phyloP scores from a whole-genome alignment of 2,113 vertebrate species.

The Colius striatus region DNA sequence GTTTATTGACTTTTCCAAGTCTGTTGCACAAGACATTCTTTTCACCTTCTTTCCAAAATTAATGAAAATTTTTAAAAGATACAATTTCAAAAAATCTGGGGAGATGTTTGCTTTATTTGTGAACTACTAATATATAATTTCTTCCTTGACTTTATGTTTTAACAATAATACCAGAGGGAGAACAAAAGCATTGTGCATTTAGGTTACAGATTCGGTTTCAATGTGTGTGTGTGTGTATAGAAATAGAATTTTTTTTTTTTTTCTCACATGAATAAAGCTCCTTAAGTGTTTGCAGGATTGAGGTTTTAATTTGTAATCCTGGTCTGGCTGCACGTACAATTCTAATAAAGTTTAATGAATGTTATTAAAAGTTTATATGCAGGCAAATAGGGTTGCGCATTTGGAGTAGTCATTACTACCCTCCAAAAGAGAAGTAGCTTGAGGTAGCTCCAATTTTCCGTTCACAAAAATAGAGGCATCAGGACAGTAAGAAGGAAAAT shows the following conservation, averaged over 20 bases:
- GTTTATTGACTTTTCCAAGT: not conserved
- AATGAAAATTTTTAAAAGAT: not conserved
- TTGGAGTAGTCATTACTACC: constrained; percentile 42
- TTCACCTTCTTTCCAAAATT: too few relatives aligned
- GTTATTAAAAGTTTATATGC: constrained; percentile 73
- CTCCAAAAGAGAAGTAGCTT: constrained; percentile 16
- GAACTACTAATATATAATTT: not conserved
- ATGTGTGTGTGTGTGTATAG: not conserved
- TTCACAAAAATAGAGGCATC: not conserved
- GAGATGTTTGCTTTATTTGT: not conserved
- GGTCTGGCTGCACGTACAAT: constrained; percentile 55
- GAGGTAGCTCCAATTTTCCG: constrained; percentile 30
- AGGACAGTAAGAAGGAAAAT: not conserved
- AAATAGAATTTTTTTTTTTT: not conserved
- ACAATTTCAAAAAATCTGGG: not conserved
- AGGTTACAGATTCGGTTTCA: not conserved
- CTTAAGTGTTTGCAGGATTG: constrained; percentile 31
- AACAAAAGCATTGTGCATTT: not conserved
- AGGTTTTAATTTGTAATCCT: constrained; percentile 59
- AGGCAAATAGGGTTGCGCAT: constrained; percentile 50
- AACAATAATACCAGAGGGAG: not conserved
- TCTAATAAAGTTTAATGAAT: constrained; percentile 73
- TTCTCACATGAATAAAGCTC: constrained; percentile 4
- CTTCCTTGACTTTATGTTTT: not conserved
- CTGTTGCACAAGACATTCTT: not conserved